Evolutionary conservation across 2,797 vertebrate species (phyloP), one percentile per base, ranked within the genome.

Genomic region (Morus bassanus): DNA sequence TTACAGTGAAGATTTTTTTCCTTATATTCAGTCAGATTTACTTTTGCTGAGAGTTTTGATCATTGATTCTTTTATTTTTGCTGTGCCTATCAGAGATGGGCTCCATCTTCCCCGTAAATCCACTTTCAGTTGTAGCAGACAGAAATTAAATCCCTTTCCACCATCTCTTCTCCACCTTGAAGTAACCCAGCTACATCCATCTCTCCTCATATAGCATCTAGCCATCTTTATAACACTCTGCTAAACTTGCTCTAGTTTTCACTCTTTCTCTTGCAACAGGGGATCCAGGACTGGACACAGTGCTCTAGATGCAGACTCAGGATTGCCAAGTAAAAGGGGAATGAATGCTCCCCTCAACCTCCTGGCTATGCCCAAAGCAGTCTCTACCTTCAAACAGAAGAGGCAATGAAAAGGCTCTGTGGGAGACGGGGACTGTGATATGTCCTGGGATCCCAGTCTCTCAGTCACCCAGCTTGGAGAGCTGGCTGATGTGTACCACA

Each of bases 361-460:
- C 21, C 39, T 69, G 31, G 19, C 19, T 56, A 9, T 65, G 25
- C 16, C 15, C 21, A 23, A 65, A 22, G 31, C 17, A 61, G 18
- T 65, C 22, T 76, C 31, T 76, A 15, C 21, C 10, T 57, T 78
- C 68, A 77, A 83, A 77, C 27, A 80, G 54, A 82, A n/a, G 39
- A 70, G 11, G 8, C 10, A 74, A 24, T 13, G 23, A 77, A 43
- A 74, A 92, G 17, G 6, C 15, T 81, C 43, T 63, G 27, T 2
- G 3, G 35, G 46, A 63, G 21, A 63, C 0, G 0, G 27, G 27
- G 30, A 5, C 3, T 46, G 14, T 41, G 23, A 2, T 14, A 9
- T 23, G 4, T 35, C 25, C 41, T 27, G 33, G 30, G 31, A 43
- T 50, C 19, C 25, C 21, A 43, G 24, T 7, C 3, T 63, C 24